Evolutionary conservation across 1,140 invertebrate species (phyloP).

Genomic region (Manduca sexta): DNA sequence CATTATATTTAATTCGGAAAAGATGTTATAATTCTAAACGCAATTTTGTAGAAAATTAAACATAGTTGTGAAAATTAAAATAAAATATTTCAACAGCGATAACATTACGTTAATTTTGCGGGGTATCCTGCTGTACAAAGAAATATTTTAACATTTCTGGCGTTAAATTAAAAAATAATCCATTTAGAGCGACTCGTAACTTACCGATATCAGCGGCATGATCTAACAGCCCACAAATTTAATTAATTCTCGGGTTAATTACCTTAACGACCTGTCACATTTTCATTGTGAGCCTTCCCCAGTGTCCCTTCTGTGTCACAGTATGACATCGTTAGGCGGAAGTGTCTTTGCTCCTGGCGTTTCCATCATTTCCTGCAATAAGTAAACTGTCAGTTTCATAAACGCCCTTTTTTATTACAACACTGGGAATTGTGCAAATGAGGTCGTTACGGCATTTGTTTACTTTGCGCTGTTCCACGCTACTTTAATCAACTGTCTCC

Average conservation of each 20-base stretch:
- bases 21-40: too few relatives aligned
- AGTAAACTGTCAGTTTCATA: slow-evolving; percentile 18
- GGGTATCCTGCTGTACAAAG: too few relatives aligned
- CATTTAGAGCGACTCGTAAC: too few relatives aligned
- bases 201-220: too few relatives aligned
- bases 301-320: slow-evolving; percentile 17
- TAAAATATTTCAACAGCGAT: too few relatives aligned
- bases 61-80: too few relatives aligned
- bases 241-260: slow-evolving; percentile 18
- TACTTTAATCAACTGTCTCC: neutral
- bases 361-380: slow-evolving; percentile 19
- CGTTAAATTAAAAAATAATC: too few relatives aligned
- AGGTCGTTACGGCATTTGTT: neutral
- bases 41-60: too few relatives aligned
- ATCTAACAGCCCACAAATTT: neutral
- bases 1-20: too few relatives aligned
- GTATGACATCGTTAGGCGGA: slow-evolving; percentile 18
- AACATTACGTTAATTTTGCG: too few relatives aligned
- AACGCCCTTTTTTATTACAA: slow-evolving; percentile 18
- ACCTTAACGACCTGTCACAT: slow-evolving; percentile 25
- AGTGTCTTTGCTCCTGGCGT: slow-evolving; percentile 18
- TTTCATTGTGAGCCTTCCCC: slow-evolving; percentile 18
- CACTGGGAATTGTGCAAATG: neutral
- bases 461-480: neutral
- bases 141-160: too few relatives aligned